Conservation (phyloP, 2,113 vertebrate species). For the Budorcas taxicolor region DNA sequence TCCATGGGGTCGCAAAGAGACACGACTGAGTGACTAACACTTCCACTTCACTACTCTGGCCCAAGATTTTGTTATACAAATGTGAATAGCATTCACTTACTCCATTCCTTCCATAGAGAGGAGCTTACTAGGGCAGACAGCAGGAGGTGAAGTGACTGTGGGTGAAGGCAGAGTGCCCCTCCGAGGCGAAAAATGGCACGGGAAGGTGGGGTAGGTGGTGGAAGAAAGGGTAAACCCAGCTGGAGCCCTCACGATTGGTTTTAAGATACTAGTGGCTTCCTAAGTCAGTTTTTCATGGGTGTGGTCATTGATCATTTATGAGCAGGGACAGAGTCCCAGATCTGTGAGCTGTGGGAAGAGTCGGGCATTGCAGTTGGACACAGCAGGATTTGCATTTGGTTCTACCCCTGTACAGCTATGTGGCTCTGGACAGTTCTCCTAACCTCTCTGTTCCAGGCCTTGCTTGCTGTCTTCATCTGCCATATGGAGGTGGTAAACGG, state of each 20-base stretch:
- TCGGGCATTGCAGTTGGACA: background rate
- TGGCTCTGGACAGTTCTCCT: background rate
- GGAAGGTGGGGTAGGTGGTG: background rate
- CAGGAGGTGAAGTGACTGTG: too few species aligned
- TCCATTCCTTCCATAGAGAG: background rate
- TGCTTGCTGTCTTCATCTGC: background rate
- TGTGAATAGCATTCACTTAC: background rate
- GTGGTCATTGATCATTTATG: background rate
- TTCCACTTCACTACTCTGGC: background rate
- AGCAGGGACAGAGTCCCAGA: background rate
- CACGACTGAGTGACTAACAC: background rate
- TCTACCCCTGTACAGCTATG: too few species aligned
- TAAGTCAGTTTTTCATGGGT: background rate
- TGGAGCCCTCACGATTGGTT: background rate
- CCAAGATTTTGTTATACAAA: background rate
- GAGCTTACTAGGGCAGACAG: background rate
- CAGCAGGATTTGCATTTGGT: background rate
- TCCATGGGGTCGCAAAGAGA: background rate
- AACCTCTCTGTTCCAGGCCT: background rate
- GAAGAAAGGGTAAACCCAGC: background rate
- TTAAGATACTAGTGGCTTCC: background rate
- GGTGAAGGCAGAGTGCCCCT: background rate
- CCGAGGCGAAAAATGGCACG: background rate
- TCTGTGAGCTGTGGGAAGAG: too few species aligned
- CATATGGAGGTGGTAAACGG: accelerated